These are phyloP conservation scores for Podarcis siculus DNA, from an alignment of 2,797 vertebrate species.

Conservation along the genomic window DNA sequence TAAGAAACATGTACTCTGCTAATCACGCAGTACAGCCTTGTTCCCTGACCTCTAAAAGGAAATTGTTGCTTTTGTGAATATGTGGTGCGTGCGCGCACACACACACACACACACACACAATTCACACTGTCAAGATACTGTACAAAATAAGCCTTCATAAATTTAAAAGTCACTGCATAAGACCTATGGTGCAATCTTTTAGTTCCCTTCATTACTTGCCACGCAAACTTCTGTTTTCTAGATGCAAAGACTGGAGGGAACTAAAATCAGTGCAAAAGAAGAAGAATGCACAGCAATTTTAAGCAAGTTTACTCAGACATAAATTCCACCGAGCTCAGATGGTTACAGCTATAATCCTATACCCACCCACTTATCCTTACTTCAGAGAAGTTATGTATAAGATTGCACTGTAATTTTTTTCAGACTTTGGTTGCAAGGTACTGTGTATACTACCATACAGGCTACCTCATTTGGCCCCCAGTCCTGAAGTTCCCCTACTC, in stretches of 20 bases:
- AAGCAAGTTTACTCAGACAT: background rate
- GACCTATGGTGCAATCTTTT: too few relatives aligned
- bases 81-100: too few relatives aligned
- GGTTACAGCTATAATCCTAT: background rate
- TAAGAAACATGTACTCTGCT: fast-evolving
- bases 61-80: fast-evolving
- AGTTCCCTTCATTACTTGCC: background rate
- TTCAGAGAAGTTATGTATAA: background rate
- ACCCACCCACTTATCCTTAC: background rate
- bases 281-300: background rate
- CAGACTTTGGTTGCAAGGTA: too few relatives aligned
- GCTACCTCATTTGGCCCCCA: too few relatives aligned
- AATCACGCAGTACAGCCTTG: background rate
- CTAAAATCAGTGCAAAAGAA: constrained; percentile 13
- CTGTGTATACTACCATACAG: too few relatives aligned
- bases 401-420: background rate
- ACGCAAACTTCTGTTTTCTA: constrained; percentile 36
- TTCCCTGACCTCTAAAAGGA: background rate
- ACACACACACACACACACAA: too few relatives aligned
- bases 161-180: background rate
- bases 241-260: constrained; percentile 12
- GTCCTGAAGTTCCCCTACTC: too few relatives aligned
- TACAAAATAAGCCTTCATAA: constrained; percentile 3
- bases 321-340: background rate
- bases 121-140: constrained; percentile 7